Base-by-base conservation (phyloP, 2,113 vertebrate genomes). In the Heterotilapia buettikoferi region DNA sequence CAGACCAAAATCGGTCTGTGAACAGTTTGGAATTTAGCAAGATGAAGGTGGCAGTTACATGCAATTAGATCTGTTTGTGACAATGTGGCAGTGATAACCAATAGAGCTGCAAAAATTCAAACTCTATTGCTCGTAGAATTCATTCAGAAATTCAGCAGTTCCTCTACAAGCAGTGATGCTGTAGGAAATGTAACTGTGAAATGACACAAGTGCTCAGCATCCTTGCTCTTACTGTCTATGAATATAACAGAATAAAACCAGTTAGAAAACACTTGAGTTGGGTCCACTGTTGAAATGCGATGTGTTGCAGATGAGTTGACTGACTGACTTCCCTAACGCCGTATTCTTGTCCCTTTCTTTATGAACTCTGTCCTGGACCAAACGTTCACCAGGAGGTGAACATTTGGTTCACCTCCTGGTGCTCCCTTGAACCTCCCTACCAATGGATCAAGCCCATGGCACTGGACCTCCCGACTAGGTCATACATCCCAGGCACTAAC, bases 1-100 rank as follows among this genome's bases (percentile, higher is more conserved):
- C 38, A 24, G n/a, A 40, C 1, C 6, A 36, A 66, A 36, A 31
- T 26, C n/a, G 5, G 0, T 43, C 36, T 71, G 0, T 0, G 7
- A 24, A 16, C 0, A 13, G 19, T 68, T 40, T 40, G 12, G 2
- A 0, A 68, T 68, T 68, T 0, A 14, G 5, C 21, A 16, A 16
- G 21, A 43, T 45, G 38, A 45, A 9, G 38, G n/a, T 45, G 66
- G 8, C 38, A 45, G 38, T 73, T 73, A 0, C 13, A 26, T 73
- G 66, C 66, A 43, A 16, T 36, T 1, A 36, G 31, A 66, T 0
- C 5, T 26, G n/a, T 73, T 26, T 45, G 13, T 43, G 38, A 26
- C 12, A 43, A 10, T 0, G 36, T 16, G 3, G 13, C 21, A 10
- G 38, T 45, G 38, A 45, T 73, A 0, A 26, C 2, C 13, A 10